Base-by-base conservation (phyloP, 2,888 invertebrate species). In the Anorthoa munda region DNA sequence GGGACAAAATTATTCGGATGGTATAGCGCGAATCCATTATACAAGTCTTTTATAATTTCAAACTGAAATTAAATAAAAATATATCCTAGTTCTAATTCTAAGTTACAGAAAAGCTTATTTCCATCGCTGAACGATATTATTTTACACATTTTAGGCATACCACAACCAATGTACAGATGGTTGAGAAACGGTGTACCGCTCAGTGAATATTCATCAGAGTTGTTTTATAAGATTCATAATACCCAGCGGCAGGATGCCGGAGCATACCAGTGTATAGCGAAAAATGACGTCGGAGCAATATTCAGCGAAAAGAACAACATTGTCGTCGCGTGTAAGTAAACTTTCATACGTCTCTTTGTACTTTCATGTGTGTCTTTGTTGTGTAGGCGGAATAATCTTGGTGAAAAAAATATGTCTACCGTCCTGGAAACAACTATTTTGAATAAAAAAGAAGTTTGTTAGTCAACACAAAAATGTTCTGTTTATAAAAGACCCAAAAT, bases 91-190 rank as follows among this genome's bases (percentile, higher is more conserved):
- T 9, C n/a, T 45, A 13, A 17, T n/a, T 4, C 12, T 58, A 26
- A 58, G 26, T 66, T 66, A 64, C 21, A 15, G 5, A 66, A 76
- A 66, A 58, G 46, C 13, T 66, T 50, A 23, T 21, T 9, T 23
- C 26, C 50, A 17, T 17, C 18, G 18, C 13, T 60, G 21, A 51
- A 74, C 26, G 21, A 56, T 31, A 63, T 46, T 23, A 55, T 74
- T 72, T 53, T 63, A 17, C 50, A 66, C 26, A 53, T 96, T 96
- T 9, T 96, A 98, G 99, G 99, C 87, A 98, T 98, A 93, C 99
- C 99, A n/a, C 98, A 98, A 90, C 99, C 99, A 53, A 98, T 98
- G 94, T 99, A 99, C 95, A 97, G 98, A 91, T 99, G 99, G 99
- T 96, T 98, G 82, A 99, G 98, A 95, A 98, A 99, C 94, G 98